A percentile compares a stretch with the other conserved stretches of the same genome.
phyloP scores from a whole-genome alignment of 2,797 vertebrate genomes.

The Eospalax fontanierii region DNA sequence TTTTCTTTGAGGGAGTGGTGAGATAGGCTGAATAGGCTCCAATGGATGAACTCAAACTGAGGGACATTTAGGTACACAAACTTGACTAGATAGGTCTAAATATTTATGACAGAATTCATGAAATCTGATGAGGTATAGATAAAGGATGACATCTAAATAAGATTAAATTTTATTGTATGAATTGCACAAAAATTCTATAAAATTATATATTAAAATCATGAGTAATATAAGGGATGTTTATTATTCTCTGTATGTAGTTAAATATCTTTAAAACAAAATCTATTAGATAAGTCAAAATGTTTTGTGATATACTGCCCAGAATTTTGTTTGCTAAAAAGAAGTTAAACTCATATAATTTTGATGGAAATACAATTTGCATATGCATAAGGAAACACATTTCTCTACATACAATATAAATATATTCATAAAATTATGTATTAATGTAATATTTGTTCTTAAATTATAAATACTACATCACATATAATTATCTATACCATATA shows the following conservation, averaged over 20 bases:
- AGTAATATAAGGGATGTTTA: not conserved
- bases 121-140: too few species aligned
- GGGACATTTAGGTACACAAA: too few species aligned
- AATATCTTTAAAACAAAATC: conserved; percentile 27
- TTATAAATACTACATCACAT: not conserved
- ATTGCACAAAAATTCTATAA: too few species aligned
- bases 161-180: too few species aligned
- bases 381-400: not conserved
- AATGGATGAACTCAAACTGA: too few species aligned
- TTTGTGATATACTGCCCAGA: not conserved
- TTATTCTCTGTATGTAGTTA: not conserved
- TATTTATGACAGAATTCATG: too few species aligned
- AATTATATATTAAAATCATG: too few species aligned
- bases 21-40: too few species aligned
- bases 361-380: not conserved
- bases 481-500: too few species aligned
- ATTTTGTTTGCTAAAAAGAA: not conserved
- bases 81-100: too few species aligned
- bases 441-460: not conserved
- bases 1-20: too few species aligned
- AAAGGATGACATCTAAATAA: too few species aligned
- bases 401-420: not conserved
- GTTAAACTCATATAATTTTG: not conserved
- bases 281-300: not conserved
- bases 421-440: not conserved